Evolutionary conservation across 2,888 invertebrate genomes (phyloP).

Genomic region (Margaritifera margaritifera): DNA sequence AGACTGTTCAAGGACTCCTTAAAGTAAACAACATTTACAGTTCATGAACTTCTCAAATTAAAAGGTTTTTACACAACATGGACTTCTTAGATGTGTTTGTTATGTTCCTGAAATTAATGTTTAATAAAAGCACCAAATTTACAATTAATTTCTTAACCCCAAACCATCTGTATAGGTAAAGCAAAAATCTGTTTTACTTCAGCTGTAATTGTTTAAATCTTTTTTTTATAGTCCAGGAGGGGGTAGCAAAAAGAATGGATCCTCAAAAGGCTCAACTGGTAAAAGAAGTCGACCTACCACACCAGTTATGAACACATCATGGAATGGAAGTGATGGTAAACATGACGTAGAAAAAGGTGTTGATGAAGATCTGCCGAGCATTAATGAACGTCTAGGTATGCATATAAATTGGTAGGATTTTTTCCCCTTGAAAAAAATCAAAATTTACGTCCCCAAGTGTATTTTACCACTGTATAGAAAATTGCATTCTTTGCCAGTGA

Average conservation of each 20-base stretch:
- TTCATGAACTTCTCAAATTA: too few relatives aligned
- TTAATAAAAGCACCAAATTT: too few relatives aligned
- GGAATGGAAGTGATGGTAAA: neutral
- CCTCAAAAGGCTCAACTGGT: neutral
- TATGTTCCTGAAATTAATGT: too few relatives aligned
- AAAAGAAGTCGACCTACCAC: neutral
- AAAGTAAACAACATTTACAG: too few relatives aligned
- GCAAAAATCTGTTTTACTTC: too few relatives aligned
- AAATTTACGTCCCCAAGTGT: neutral
- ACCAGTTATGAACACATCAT: slow-evolving; percentile 1
- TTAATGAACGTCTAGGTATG: slow-evolving; percentile 66
- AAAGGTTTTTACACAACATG: too few relatives aligned
- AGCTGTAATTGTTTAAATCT: too few relatives aligned
- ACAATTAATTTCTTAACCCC: too few relatives aligned
- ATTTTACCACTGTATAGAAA: too few relatives aligned
- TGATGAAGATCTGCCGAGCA: slow-evolving; percentile 43
- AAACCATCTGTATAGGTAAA: too few relatives aligned
- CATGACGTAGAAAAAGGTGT: neutral
- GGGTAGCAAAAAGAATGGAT: neutral
- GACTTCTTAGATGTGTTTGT: too few relatives aligned
- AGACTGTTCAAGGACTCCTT: too few relatives aligned
- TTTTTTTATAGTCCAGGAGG: neutral
- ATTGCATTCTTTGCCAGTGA: neutral
- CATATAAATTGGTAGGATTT: neutral
- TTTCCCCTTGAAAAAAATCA: neutral